Conservation (phyloP, 2,888 invertebrate genomes). For the Elysia crispata region DNA sequence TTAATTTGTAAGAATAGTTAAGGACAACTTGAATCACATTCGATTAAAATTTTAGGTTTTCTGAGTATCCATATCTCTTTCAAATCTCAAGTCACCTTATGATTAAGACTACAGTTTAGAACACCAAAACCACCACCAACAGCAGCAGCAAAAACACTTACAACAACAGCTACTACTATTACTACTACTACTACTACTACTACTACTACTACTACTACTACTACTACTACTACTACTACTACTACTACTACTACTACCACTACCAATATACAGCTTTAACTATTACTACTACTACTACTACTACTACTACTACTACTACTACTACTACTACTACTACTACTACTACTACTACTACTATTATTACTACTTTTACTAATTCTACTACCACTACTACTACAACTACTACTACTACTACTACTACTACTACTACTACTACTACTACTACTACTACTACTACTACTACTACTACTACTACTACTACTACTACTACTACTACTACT, state of each 20-base stretch:
- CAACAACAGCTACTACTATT: conserved; percentile 11
- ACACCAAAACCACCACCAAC: no score
- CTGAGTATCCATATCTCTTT: no score
- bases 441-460: background rate
- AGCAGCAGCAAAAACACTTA: no score
- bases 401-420: conserved; percentile 5
- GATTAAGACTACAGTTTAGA: no score
- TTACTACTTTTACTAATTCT: background rate
- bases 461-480: conserved; percentile 3
- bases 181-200: conserved; percentile 2
- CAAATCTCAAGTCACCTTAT: no score
- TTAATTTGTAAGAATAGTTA: no score
- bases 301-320: conserved; percentile 1
- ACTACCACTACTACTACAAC: no score
- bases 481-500: conserved; percentile 1
- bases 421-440: background rate
- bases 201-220: conserved; percentile 6
- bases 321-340: conserved; percentile 1
- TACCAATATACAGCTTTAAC: no score
- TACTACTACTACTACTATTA: conserved; percentile 11
- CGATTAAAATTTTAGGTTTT: no score
- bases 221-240: conserved; percentile 1
- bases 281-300: conserved; percentile 9
- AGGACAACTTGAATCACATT: no score
- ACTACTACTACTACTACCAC: conserved; percentile 1